Base-by-base conservation (phyloP, 2,797 vertebrate species). In the Tachyglossus aculeatus region DNA sequence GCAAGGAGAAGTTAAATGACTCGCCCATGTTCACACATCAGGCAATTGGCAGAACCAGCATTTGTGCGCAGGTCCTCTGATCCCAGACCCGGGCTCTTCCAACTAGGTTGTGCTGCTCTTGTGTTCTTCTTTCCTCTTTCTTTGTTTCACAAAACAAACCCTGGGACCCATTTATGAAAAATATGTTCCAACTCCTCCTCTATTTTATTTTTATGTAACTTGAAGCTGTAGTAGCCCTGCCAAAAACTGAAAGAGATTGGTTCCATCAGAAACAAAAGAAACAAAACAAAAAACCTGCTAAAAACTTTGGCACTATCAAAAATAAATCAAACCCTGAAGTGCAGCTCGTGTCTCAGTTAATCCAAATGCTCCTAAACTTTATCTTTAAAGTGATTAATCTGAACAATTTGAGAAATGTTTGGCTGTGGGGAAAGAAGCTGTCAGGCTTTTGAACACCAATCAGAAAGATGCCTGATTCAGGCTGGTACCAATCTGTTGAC, bases 91-190 rank as follows among this genome's bases (percentile, higher is more conserved):
- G 16, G 3, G 25, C 25, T 44, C 41, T 44, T 3, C 25, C 4
- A 5, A 44, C 11, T 44, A 24, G 13, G 5, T 44, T 44, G 2
- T 24, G 25, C 21, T 24, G 12, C 48, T 57, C 61, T 53, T 37
- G 54, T 41, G 39, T 4, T 24, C 39, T 12, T 15, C 13, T 3
- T 16, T 43, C 57, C 27, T 48, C 21, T 16, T 56, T 57, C 63
- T 39, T 43, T 77, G 54, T 65, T 61, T 54, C 57, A 74, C 45
- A 69, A 55, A 66, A 60, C 43, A 33, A 40, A n/a, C 43, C 39
- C 62, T 33, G 32, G 33, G 62, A 43, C 61, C 60, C 15, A 39
- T 45, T 33, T 18, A 21, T 10, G 25, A 33, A 57, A 67, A 72
- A 61, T 29, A 9, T 18, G 52, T 50, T 45, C 19, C 5, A 25